Conservation (phyloP, 2,113 vertebrate species). For the Cochlearius cochlearius region DNA sequence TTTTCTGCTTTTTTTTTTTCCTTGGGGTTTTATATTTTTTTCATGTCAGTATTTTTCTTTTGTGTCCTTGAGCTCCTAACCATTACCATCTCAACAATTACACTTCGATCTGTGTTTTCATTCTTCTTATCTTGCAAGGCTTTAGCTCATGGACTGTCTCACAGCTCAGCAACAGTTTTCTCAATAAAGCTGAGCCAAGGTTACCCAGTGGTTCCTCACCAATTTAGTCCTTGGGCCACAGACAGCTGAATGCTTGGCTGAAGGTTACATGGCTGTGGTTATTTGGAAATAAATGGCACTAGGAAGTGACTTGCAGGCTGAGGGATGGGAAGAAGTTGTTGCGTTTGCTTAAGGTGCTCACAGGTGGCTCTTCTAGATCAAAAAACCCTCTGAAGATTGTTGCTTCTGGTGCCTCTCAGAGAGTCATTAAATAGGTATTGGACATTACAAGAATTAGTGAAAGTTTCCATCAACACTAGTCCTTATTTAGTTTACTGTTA, state of each 20-base stretch:
- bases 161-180: slow-evolving; percentile 1
- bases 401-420: background rate
- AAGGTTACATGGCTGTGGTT: background rate
- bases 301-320: background rate
- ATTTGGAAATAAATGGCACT: background rate
- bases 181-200: slow-evolving; percentile 25
- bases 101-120: background rate
- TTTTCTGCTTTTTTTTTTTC: background rate
- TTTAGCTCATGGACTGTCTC: background rate
- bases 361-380: background rate
- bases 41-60: slow-evolving; percentile 6
- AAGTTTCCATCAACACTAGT: background rate
- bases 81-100: slow-evolving; percentile 17
- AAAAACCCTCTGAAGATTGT: background rate
- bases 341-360: background rate
- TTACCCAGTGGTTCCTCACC: background rate
- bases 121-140: slow-evolving; percentile 4
- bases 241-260: background rate
- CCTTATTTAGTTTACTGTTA: background rate
- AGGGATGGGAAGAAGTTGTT: background rate
- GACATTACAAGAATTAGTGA: background rate
- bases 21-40: slow-evolving; percentile 25
- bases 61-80: background rate
- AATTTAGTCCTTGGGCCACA: slow-evolving; percentile 11
- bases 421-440: background rate